These are phyloP conservation scores for Gari tellinella DNA, from an alignment of 2,888 invertebrate species.

Conservation along the genomic window DNA sequence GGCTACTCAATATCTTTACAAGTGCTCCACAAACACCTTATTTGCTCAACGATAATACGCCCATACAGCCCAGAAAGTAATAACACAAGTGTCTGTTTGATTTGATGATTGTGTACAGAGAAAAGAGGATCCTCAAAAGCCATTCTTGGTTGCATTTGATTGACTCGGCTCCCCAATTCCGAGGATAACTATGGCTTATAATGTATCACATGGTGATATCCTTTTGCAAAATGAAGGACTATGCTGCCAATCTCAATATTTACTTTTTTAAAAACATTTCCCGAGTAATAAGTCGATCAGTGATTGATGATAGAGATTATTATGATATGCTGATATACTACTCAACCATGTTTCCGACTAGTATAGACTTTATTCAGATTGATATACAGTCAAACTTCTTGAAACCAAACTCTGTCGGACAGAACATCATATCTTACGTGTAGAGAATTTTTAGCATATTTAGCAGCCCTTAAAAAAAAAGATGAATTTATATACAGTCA, in stretches of 20 bases:
- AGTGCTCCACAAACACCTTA: slow-evolving; percentile 7
- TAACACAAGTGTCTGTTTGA: slow-evolving; percentile 24
- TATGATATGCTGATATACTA: slow-evolving; percentile 39
- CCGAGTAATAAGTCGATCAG: slow-evolving; percentile 34
- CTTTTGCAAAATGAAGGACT: slow-evolving; percentile 3
- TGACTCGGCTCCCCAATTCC: slow-evolving; percentile 8
- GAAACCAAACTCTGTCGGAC: too few species aligned
- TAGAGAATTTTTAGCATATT: too few species aligned
- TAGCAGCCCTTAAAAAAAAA: too few species aligned
- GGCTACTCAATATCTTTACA: neutral
- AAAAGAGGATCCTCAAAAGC: slow-evolving; percentile 15
- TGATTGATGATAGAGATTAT: slow-evolving; percentile 45
- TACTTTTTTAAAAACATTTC: slow-evolving; percentile 55
- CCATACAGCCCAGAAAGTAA: neutral
- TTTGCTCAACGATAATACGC: neutral
- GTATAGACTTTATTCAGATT: slow-evolving; percentile 45
- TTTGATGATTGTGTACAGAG: slow-evolving; percentile 21
- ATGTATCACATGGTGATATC: neutral
- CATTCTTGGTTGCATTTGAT: slow-evolving; percentile 13
- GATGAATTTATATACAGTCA: too few species aligned
- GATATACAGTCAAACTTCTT: too few species aligned
- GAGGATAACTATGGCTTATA: neutral
- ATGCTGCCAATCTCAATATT: slow-evolving; percentile 20
- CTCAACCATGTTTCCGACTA: slow-evolving; percentile 33
- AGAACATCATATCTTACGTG: too few species aligned